Percentiles rank a stretch among this genome's conserved stretches.
phyloP scores from a whole-genome alignment of 2,113 vertebrate species.

The Ceyx margarethae region DNA sequence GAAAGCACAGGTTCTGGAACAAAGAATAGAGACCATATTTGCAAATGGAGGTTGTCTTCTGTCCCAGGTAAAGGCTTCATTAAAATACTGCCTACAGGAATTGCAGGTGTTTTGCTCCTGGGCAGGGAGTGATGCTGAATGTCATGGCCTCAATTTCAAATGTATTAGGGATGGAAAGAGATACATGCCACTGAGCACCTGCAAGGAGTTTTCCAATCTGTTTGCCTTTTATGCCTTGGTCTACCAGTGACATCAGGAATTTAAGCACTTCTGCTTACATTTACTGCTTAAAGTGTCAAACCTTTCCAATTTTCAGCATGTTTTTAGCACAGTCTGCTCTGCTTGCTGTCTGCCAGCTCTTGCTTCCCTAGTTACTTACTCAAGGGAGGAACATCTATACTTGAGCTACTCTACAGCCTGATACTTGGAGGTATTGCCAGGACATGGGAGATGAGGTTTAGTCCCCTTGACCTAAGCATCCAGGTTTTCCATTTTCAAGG shows the following conservation, averaged over 20 bases:
- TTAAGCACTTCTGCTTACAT: not conserved
- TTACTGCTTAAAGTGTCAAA: not conserved
- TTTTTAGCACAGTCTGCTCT: not conserved
- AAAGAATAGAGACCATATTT: not conserved
- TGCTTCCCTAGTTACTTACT: not conserved
- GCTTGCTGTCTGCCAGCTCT: not conserved
- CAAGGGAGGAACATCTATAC: not conserved
- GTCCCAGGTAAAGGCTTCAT: not conserved
- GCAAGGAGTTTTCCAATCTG: not conserved
- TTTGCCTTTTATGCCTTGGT: not conserved
- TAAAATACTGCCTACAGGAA: not conserved
- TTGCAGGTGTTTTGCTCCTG: constrained; percentile 9
- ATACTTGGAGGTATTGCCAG: not conserved
- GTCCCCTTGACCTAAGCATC: not conserved
- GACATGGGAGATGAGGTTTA: not conserved
- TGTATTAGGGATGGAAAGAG: not conserved
- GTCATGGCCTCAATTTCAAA: not conserved
- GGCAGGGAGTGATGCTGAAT: not conserved
- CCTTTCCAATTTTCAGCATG: not conserved
- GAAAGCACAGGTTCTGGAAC: not conserved
- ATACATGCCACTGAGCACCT: not conserved
- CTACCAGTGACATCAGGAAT: not conserved
- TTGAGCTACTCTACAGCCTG: not conserved
- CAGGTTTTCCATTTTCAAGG: not conserved
- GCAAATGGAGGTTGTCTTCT: not conserved